Conservation (phyloP, 2,113 vertebrate species). For the Machaerirhynchus nigripectus region DNA sequence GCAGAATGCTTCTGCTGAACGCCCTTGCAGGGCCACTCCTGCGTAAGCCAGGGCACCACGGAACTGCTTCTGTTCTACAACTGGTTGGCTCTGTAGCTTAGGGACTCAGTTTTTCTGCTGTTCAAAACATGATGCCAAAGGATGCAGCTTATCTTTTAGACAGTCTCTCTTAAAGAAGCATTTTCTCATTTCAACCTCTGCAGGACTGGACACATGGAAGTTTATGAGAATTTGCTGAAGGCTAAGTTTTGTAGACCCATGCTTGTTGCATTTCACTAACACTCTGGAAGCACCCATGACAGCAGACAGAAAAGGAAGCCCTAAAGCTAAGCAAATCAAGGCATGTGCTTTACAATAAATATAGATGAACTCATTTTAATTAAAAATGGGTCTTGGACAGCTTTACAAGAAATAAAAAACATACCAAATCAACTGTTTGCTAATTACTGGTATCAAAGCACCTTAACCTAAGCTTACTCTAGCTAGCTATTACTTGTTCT, state of each 20-base stretch:
- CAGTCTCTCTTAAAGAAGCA: background rate
- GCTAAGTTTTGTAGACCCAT: background rate
- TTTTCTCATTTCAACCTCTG: background rate
- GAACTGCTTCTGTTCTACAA: background rate
- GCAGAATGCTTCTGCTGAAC: background rate
- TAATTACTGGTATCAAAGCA: background rate
- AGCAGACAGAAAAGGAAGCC: background rate
- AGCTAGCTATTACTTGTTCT: background rate
- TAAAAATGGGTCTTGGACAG: background rate
- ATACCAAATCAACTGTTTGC: background rate
- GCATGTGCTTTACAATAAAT: background rate
- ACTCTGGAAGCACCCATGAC: background rate
- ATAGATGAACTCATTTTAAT: background rate
- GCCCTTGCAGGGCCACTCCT: background rate
- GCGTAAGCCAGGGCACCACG: fast-evolving
- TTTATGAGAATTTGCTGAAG: background rate
- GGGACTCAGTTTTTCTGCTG: background rate
- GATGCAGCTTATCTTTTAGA: background rate
- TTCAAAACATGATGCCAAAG: background rate
- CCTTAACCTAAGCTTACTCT: background rate
- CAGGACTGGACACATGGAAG: background rate
- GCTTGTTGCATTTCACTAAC: background rate
- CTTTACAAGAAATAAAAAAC: background rate
- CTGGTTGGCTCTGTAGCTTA: fast-evolving
- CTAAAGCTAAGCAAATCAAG: background rate